Evolutionary conservation across 2,888 invertebrate species (phyloP).

Genomic region (Lypha dubia): DNA sequence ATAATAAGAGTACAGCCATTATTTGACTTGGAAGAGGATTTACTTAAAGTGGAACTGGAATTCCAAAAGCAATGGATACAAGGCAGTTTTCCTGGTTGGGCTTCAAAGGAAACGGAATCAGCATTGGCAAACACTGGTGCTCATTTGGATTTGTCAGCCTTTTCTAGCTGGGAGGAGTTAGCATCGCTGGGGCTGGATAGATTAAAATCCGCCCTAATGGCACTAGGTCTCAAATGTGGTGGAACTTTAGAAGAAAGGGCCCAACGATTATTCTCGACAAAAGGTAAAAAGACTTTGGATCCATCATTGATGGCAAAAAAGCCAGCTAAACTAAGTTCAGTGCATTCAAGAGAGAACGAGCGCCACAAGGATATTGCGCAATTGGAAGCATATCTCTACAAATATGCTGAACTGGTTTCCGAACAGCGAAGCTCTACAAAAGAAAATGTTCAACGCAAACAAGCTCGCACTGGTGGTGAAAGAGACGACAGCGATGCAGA

Average conservation of each 20-base stretch:
- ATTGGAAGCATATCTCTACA: constrained; percentile 95
- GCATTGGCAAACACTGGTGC: constrained; percentile 97
- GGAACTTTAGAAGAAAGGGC: constrained; percentile 99
- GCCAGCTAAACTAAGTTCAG: constrained; percentile 84
- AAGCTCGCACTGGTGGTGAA: constrained; percentile 97
- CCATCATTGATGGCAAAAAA: constrained; percentile 95
- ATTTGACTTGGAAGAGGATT: constrained; percentile 90
- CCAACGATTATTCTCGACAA: constrained; percentile 96
- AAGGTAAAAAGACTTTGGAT: constrained; percentile 96
- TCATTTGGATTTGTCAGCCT: constrained; percentile 98
- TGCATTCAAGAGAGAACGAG: constrained; percentile 86
- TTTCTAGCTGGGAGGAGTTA: constrained; percentile 98
- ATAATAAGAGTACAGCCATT: constrained; percentile 93
- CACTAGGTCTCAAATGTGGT: constrained; percentile 98
- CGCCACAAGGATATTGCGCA: constrained; percentile 94
- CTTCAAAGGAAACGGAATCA: constrained; percentile 97
- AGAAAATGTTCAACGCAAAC: constrained; percentile 99
- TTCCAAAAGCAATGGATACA: constrained; percentile 94
- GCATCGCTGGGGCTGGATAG: constrained; percentile 98
- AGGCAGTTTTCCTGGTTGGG: constrained; percentile 97
- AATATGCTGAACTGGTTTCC: constrained; percentile 92
- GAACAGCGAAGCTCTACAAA: constrained; percentile 95
- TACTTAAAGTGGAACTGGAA: constrained; percentile 90
- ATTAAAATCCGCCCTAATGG: constrained; percentile 98
- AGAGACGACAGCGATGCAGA: constrained; percentile 96